Evolutionary conservation across 2,888 invertebrate species (phyloP), one percentile per base, ranked within the genome.

Genomic region (Hypsopygia costalis): DNA sequence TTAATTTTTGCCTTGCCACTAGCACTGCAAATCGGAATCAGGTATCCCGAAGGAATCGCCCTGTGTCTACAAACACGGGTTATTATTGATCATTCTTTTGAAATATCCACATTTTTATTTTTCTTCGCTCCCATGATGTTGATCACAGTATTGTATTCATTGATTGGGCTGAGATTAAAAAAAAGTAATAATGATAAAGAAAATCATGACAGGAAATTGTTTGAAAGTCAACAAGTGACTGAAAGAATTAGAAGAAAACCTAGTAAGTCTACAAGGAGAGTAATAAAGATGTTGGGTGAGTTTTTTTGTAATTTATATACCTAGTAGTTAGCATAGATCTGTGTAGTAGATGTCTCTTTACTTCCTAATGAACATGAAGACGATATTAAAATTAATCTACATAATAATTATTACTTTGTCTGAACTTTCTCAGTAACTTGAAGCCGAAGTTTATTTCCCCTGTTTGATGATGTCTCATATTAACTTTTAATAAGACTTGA

Each of bases 231-330:
- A 22, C 63, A 58, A 47, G 51, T 58, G 25, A 55, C 69, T 6
- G 70, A 68, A 30, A 76, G 65, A 49, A 59, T 74, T 30, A 65
- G 66, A 41, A 78, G 80, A 37, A 81, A 74, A 58, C 75, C 81
- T 27, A 90, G 90, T 33, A 91, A 91, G 58, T 93, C 93, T 1
- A 93, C 94, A 0, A 90, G 90, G 41, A 80, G 93, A 50, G 94
- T 94, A 11, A 77, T 94, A 9, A 94, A 94, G 79, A 94, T 94
- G 94, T 78, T 94, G 42, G 93, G 94, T 94, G 65, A 91, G 92
- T 50, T 5, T 48, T 16, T n/a, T n/a, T n/a, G n/a, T n/a, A n/a
- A n/a, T n/a, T n/a, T n/a, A n/a, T n/a, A n/a, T n/a, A n/a, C n/a
- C n/a, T n/a, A n/a, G n/a, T n/a, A n/a, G n/a, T n/a, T n/a, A n/a